A percentile compares a stretch with the other conserved stretches of the same genome.
Evolutionary conservation across 2,113 vertebrate species (phyloP).

Genomic region (Aldabrachelys gigantea): DNA sequence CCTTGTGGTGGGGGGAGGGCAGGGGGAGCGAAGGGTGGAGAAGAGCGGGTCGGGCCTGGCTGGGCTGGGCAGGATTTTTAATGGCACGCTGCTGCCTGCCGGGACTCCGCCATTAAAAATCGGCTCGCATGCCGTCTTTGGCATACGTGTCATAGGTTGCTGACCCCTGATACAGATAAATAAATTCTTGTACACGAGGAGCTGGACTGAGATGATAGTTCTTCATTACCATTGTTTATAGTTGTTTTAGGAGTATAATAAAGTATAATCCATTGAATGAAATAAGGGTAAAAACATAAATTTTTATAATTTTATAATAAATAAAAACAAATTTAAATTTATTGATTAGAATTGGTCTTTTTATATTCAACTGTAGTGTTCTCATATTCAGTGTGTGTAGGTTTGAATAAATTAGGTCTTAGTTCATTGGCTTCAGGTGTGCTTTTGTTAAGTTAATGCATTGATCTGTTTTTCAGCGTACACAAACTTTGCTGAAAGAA

Average conservation of each 20-base stretch:
- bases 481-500: conserved; percentile 92
- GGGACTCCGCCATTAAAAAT: too few relatives aligned
- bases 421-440: not conserved
- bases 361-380: not conserved
- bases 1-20: too few relatives aligned
- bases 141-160: too few relatives aligned
- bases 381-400: not conserved
- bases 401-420: not conserved
- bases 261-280: not conserved
- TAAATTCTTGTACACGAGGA: not conserved
- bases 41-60: too few relatives aligned
- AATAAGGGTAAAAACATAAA: not conserved
- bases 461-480: conserved; percentile 80
- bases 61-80: too few relatives aligned
- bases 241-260: not conserved
- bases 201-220: not conserved
- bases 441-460: not conserved
- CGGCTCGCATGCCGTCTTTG: too few relatives aligned
- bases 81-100: too few relatives aligned
- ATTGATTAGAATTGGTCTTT: not conserved
- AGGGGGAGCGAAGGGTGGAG: too few relatives aligned
- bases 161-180: not conserved
- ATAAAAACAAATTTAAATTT: not conserved
- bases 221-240: not conserved
- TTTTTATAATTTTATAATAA: too few relatives aligned